A percentile compares a stretch with the other conserved stretches of the same genome.
phyloP scores from a whole-genome alignment of 2,113 vertebrate genomes.

The Rhizomys pruinosus region DNA sequence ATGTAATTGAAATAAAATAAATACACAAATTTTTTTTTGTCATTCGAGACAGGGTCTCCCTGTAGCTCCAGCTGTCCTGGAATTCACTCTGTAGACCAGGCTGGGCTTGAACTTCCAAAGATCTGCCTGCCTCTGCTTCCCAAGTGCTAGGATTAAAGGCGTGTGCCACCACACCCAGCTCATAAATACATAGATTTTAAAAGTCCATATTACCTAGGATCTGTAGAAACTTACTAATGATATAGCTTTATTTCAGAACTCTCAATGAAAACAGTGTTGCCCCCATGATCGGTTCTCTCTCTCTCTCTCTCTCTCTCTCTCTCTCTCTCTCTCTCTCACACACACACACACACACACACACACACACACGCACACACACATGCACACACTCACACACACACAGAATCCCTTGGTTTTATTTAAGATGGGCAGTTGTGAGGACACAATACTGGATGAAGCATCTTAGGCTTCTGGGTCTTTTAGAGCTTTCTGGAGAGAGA shows the following conservation, averaged over 20 bases:
- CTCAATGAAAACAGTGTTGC: background rate
- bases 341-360: background rate
- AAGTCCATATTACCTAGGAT: background rate
- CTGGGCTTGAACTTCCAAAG: too few species aligned
- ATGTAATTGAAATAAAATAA: background rate
- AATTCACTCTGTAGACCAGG: too few species aligned
- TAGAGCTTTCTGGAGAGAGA: background rate
- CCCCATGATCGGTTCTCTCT: background rate
- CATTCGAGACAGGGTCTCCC: too few species aligned
- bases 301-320: background rate
- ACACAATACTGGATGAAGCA: background rate
- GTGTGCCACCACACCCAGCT: too few species aligned
- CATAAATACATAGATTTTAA: background rate
- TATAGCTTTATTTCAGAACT: background rate
- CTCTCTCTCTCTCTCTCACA: background rate
- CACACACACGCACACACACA: background rate
- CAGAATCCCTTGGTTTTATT: background rate
- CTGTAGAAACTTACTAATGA: background rate
- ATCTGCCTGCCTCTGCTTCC: too few species aligned
- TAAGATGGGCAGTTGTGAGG: fast-evolving
- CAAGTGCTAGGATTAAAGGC: too few species aligned
- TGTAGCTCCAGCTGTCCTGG: too few species aligned
- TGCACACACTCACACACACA: too few species aligned
- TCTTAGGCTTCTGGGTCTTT: background rate
- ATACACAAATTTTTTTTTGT: background rate